Base-by-base conservation (phyloP, 1,140 invertebrate species). In the Diorhabda carinulata region DNA sequence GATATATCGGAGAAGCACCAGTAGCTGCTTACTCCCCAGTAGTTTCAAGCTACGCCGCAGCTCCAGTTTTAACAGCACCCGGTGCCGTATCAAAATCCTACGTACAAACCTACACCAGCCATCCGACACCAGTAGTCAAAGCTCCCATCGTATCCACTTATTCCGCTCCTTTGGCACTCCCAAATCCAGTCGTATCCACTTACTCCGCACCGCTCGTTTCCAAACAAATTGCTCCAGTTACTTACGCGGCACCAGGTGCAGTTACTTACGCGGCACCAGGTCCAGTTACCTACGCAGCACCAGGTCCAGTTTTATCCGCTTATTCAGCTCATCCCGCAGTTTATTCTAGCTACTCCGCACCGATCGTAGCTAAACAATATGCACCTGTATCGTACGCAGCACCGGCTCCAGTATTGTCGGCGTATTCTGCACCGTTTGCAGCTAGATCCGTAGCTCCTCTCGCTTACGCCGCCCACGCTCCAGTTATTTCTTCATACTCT, bases 41-140 rank as follows among this genome's bases (percentile, higher is more conserved):
- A 5, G 68, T 73, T 40, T 69, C 73, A 40, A 65, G 69, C 5
- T 70, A 62, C 59, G 6, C 42, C n/a, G 71, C 70, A 61, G 57
- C 64, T 44, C 74, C 45, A 67, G 68, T 64, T 64, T 69, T 61
- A 57, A 63, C 63, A 62, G 70, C 61, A 68, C 79, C 73, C 59
- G 47, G 6, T 8, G 75, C 80, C 45, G 71, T 68, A 25, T 68
- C 70, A 70, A 88, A 87, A 77, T 85, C 86, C 57, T 85, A 87
- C 40, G 85, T 87, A 74, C 84, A 83, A 59, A 84, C 87, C n/a
- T 87, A 84, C 82, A 87, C 86, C 68, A 86, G 83, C 71, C 66
- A 70, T 56, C 25, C 25, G 25, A 25, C 25, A 25, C 25, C 25
- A 25, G 25, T 25, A 25, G 25, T 25, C 25, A 25, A 25, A 61